phyloP scores from a whole-genome alignment of 2,113 vertebrate genomes.

The Takifugu flavidus region DNA sequence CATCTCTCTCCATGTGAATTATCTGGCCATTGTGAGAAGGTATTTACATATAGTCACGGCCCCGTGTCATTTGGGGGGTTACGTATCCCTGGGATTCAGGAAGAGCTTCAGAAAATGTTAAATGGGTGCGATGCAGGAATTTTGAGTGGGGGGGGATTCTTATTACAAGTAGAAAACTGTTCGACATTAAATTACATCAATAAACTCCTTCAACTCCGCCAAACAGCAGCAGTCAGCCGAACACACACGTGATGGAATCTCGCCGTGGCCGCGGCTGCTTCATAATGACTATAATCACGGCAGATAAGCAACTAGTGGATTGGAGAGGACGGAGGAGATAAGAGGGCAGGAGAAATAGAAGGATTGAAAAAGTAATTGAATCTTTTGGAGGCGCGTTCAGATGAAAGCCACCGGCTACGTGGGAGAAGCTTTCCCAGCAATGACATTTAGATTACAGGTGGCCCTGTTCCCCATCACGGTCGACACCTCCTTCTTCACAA shows the following conservation, averaged over 20 bases:
- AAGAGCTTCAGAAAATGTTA: slow-evolving; percentile 4
- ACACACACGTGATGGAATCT: slow-evolving; percentile 57
- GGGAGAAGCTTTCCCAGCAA: slow-evolving; percentile 73
- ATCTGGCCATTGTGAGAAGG: no score
- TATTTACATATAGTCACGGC: no score
- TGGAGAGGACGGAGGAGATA: slow-evolving; percentile 60
- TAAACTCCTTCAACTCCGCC: slow-evolving; percentile 37
- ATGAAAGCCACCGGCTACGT: slow-evolving; percentile 71
- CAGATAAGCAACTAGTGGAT: slow-evolving; percentile 72
- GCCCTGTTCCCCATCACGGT: slow-evolving; percentile 68
- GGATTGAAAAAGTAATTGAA: slow-evolving; percentile 74
- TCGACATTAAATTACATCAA: no score
- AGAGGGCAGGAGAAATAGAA: slow-evolving; percentile 60
- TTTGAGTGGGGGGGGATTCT: no score
- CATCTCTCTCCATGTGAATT: no score
- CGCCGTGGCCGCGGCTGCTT: slow-evolving; percentile 59
- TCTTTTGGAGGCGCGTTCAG: slow-evolving; percentile 72
- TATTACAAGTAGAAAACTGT: no score
- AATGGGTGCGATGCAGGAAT: no score
- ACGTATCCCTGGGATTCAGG: slow-evolving; percentile 19
- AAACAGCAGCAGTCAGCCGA: slow-evolving; percentile 61
- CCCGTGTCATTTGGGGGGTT: no score
- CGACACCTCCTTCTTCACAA: slow-evolving; percentile 73
- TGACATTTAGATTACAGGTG: slow-evolving; percentile 77
- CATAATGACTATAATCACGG: slow-evolving; percentile 77